Evolutionary conservation across 2,888 invertebrate genomes (phyloP), one percentile per base, ranked within the genome.

Genomic region (Pherbina coryleti): DNA sequence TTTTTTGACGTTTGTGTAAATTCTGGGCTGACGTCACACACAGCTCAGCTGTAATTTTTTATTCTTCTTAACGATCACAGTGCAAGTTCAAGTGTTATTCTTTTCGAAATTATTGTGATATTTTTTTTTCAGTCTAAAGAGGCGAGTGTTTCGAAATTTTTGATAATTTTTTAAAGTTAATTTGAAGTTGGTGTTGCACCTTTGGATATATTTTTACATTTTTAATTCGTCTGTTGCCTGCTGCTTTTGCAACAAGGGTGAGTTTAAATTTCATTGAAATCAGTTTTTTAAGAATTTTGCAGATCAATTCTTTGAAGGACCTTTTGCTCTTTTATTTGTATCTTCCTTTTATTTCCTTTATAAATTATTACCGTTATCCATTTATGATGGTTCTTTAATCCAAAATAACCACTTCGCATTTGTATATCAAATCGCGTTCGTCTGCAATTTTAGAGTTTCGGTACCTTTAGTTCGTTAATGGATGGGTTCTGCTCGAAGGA

Each of bases 221-320:
- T 57, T 31, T 57, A 19, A 14, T n/a, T 60, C 37, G 51, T 67
- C 31, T 70, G 78, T 75, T 74, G 77, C 77, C 81, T 78, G 81
- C 81, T 81, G 81, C 81, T 76, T 77, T 73, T 77, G 81, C 79
- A 81, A 79, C 78, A 81, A 81, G 81, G 81, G 81, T 81, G 60
- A 81, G 81, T 79, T 53, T 44, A 5, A 25, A 57, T 4, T 8
- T 1, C 1, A 8, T 7, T 37, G 8, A 37, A 8, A 37, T 1
- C 5, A 8, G 37, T 37, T 37, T 8, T 8, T 5, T 37, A 5
- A 1, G 8, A 37, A 44, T 44, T 44, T 44, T 31, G 31, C 31
- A 31, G 31, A 4, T 31, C 31, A 31, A 5, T 31, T 5, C 22
- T 19, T 19, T 57, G 22, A 19, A 22, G n/a, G n/a, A n/a, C 22